A percentile compares a stretch with the other conserved stretches of the same genome.
Evolutionary conservation across 2,797 vertebrate species (phyloP).

Genomic region (Tokudaia muenninki): DNA sequence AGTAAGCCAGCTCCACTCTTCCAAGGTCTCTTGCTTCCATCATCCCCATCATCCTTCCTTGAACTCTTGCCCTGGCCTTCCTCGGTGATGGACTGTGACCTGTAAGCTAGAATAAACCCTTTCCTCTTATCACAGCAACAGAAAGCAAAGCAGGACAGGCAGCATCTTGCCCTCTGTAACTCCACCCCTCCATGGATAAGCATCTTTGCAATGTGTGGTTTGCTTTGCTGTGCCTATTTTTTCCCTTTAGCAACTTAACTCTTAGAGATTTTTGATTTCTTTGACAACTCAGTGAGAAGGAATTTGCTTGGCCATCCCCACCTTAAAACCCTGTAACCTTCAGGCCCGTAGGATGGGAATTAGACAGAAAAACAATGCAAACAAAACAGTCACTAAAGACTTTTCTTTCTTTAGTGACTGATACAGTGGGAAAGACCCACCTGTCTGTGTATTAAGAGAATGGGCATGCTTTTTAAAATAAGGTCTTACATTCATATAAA

Average conservation of each 20-base stretch:
- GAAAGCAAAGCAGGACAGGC: not conserved
- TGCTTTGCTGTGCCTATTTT: slow-evolving; percentile 1
- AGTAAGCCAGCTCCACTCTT: too few species aligned
- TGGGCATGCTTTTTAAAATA: not conserved
- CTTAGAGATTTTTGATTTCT: slow-evolving; percentile 61
- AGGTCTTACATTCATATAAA: slow-evolving; percentile 20
- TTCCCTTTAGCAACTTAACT: slow-evolving; percentile 57
- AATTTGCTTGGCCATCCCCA: slow-evolving; percentile 60
- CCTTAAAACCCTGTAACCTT: slow-evolving; percentile 6
- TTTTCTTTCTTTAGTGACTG: not conserved
- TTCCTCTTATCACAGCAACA: not conserved
- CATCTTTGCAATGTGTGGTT: not conserved
- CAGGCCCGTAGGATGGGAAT: slow-evolving; percentile 9
- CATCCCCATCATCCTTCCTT: too few species aligned
- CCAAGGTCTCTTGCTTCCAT: not conserved
- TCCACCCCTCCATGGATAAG: not conserved
- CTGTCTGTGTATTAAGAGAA: not conserved
- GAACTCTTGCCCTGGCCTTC: not conserved
- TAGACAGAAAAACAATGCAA: slow-evolving; percentile 37
- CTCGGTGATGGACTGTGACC: not conserved
- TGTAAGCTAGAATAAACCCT: not conserved
- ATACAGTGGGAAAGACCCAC: not conserved
- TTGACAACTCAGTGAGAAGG: slow-evolving; percentile 44
- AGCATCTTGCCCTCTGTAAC: not conserved
- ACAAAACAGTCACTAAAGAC: slow-evolving; percentile 17